phyloP scores from a whole-genome alignment of 1,140 invertebrate genomes.

The Laodelphax striatellus region DNA sequence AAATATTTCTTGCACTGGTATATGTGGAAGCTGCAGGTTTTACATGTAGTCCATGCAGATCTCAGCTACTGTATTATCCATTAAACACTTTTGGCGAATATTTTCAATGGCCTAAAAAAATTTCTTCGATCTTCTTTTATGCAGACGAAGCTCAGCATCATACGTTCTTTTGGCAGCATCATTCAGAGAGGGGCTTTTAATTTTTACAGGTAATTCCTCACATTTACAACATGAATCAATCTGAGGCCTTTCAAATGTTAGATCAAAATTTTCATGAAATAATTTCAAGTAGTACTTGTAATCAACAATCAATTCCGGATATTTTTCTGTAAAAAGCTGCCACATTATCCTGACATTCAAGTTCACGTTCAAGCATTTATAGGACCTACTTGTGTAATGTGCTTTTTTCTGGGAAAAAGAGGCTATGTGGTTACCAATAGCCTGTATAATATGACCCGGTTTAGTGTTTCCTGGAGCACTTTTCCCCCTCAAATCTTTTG shows the following conservation, averaged over 20 bases:
- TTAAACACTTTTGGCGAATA: too few species aligned
- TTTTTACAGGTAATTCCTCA: slow-evolving; percentile 3
- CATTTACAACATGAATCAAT: not conserved
- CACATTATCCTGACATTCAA: not conserved
- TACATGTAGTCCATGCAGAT: slow-evolving; percentile 22
- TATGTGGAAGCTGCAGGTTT: slow-evolving; percentile 19
- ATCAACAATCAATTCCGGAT: not conserved
- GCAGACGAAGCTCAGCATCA: slow-evolving; percentile 23
- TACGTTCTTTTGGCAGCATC: slow-evolving; percentile 23
- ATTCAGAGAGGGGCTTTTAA: slow-evolving; percentile 13
- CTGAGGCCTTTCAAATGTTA: not conserved
- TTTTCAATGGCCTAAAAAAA: too few species aligned
- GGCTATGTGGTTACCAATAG: not conserved
- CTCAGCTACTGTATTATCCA: too few species aligned
- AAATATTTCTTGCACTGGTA: slow-evolving; percentile 23
- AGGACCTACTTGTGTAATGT: not conserved
- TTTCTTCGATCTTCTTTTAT: slow-evolving; percentile 20
- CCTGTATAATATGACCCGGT: not conserved
- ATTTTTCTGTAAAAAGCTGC: not conserved
- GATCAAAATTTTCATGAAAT: not conserved
- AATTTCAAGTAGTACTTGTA: not conserved
- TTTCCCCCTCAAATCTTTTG: not conserved
- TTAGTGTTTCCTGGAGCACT: not conserved
- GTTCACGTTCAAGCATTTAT: not conserved
- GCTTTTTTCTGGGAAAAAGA: not conserved